A percentile compares a stretch with the other conserved stretches of the same genome.
phyloP scores from a whole-genome alignment of 2,113 vertebrate genomes.

The Anolis sagrei region DNA sequence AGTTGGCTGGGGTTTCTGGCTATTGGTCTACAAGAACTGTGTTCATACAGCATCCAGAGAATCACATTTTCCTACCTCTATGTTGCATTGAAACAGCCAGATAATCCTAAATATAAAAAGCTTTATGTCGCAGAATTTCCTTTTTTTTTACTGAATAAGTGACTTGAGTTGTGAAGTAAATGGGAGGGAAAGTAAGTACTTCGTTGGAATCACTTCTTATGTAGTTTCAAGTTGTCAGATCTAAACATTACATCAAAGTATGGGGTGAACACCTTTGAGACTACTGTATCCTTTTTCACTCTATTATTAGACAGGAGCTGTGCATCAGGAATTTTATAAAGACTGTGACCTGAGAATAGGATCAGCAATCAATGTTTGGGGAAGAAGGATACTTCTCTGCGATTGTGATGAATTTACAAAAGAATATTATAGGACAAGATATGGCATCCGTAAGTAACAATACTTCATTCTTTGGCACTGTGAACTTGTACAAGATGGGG shows the following conservation, averaged over 20 bases:
- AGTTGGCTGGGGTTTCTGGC: no score
- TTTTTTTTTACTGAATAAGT: background rate
- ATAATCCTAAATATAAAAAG: no score
- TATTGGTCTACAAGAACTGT: no score
- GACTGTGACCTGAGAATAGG: slow-evolving; percentile 89
- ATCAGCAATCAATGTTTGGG: slow-evolving; percentile 87
- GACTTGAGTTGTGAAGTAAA: background rate
- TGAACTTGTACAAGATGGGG: background rate
- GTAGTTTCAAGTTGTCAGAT: slow-evolving; percentile 41
- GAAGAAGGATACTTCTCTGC: slow-evolving; percentile 84
- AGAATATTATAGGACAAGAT: slow-evolving; percentile 87
- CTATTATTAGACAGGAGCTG: slow-evolving; percentile 83
- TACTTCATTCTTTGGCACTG: slow-evolving; percentile 51
- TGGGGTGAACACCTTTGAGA: slow-evolving; percentile 25
- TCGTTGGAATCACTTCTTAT: background rate
- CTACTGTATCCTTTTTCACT: slow-evolving; percentile 38
- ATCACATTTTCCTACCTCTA: no score
- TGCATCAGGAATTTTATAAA: slow-evolving; percentile 85
- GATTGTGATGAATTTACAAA: slow-evolving; percentile 95
- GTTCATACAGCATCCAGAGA: no score
- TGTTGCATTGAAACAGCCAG: no score
- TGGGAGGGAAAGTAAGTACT: slow-evolving; percentile 8
- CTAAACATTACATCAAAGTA: slow-evolving; percentile 35
- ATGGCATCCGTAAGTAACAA: slow-evolving; percentile 84
- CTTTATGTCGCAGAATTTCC: background rate